These are phyloP conservation scores for Troides oblongomaculatus DNA, from an alignment of 2,888 invertebrate species.

Conservation along the genomic window DNA sequence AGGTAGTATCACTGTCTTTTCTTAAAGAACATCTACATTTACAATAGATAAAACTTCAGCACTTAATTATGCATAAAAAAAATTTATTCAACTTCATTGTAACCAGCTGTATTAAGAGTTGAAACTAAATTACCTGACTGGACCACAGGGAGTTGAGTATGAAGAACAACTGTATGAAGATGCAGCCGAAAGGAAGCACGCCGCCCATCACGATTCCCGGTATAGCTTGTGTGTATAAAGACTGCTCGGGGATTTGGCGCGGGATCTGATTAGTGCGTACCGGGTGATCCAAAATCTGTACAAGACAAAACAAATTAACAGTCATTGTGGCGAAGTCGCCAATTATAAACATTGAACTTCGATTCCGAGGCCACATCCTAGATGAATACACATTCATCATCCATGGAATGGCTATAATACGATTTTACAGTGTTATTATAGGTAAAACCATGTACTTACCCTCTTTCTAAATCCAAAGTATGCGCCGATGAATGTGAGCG, in stretches of 20 bases:
- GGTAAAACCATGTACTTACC: conserved; percentile 76
- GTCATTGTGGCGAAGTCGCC: too few species aligned
- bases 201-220: conserved; percentile 99
- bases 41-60: too few species aligned
- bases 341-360: too few species aligned
- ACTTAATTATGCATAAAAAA: too few species aligned
- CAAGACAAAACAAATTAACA: background rate
- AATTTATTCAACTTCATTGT: too few species aligned
- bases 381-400: too few species aligned
- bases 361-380: too few species aligned
- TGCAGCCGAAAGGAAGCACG: conserved; percentile 98
- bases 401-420: too few species aligned
- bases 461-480: conserved; percentile 99
- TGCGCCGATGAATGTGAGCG: conserved; percentile 97
- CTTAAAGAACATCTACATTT: too few species aligned
- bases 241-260: conserved; percentile 98
- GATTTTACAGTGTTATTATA: too few species aligned
- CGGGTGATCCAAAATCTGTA: conserved; percentile 95
- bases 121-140: conserved; percentile 63
- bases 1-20: too few species aligned
- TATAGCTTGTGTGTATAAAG: conserved; percentile 96
- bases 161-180: conserved; percentile 99
- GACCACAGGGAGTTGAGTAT: conserved; percentile 99
- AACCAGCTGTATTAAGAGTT: background rate
- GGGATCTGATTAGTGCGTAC: conserved; percentile 99